Percentiles rank a stretch among this genome's conserved stretches.
phyloP scores from a whole-genome alignment of 2,797 vertebrate species.

The Leptoclinus maculatus region DNA sequence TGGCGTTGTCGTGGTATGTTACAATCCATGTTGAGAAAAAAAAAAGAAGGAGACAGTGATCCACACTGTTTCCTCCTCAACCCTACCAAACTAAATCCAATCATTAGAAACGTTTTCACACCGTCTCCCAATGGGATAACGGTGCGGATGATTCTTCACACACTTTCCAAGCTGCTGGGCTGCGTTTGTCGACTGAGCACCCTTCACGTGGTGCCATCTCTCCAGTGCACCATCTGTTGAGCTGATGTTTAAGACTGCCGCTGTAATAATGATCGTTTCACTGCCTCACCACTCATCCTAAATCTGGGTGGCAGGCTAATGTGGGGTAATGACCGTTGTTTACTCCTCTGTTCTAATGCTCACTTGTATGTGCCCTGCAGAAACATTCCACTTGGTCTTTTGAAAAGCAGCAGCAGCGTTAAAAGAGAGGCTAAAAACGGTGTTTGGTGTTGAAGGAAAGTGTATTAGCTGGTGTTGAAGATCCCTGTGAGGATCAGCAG shows the following conservation, averaged over 20 bases:
- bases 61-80: background rate
- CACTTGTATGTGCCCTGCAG: constrained; percentile 35
- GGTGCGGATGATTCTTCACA: background rate
- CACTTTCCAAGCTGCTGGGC: constrained; percentile 49
- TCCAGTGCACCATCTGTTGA: constrained; percentile 65
- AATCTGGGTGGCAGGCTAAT: constrained; percentile 45
- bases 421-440: constrained; percentile 38
- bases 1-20: background rate
- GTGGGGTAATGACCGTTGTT: constrained; percentile 45
- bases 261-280: constrained; percentile 56
- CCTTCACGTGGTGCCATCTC: constrained; percentile 40
- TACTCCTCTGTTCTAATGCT: constrained; percentile 44
- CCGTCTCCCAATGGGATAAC: constrained; percentile 4
- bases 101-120: constrained; percentile 2
- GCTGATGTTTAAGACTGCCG: constrained; percentile 47
- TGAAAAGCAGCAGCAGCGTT: constrained; percentile 37
- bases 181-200: constrained; percentile 44
- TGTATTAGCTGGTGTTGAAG: constrained; percentile 51
- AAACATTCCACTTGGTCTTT: constrained; percentile 47
- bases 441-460: constrained; percentile 51
- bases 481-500: constrained; percentile 63
- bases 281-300: constrained; percentile 44
- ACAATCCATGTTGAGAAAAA: background rate
- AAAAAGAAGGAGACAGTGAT: background rate
- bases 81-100: constrained; percentile 9